Percentiles rank a stretch among this genome's conserved stretches.
Conservation (phyloP, 2,113 vertebrate species). For the Apeltes quadracus region DNA sequence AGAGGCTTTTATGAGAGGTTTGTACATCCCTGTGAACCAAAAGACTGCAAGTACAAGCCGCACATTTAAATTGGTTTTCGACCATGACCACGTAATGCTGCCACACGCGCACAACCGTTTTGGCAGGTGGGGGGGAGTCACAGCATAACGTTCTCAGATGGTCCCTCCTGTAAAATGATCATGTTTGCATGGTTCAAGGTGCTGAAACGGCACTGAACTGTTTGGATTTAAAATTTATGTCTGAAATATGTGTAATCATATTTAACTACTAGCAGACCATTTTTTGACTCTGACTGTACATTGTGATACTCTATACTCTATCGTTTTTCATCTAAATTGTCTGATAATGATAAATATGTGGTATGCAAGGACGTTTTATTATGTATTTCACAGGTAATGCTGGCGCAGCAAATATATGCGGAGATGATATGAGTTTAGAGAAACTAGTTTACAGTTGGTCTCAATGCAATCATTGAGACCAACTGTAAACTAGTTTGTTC, state of each 20-base stretch:
- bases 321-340: neutral
- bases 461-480: slow-evolving; percentile 34
- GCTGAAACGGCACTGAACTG: neutral
- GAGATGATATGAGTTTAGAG: slow-evolving; percentile 10
- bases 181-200: neutral
- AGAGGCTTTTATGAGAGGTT: slow-evolving; percentile 64
- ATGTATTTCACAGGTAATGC: slow-evolving; percentile 11
- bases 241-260: neutral
- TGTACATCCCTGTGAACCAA: slow-evolving; percentile 39
- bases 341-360: neutral
- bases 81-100: slow-evolving; percentile 11
- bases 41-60: slow-evolving; percentile 40
- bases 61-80: slow-evolving; percentile 45
- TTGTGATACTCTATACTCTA: neutral
- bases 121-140: slow-evolving; percentile 14
- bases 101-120: slow-evolving; percentile 22
- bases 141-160: neutral
- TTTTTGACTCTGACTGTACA: neutral
- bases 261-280: neutral
- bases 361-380: neutral
- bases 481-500: slow-evolving; percentile 20
- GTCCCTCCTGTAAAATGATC: neutral
- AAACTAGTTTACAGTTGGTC: too few relatives aligned
- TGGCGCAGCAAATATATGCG: slow-evolving; percentile 9
- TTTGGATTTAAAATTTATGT: neutral